Percentiles rank a stretch among this genome's conserved stretches.
These are phyloP conservation scores for Sparus aurata DNA, from an alignment of 2,797 vertebrate genomes.

Conservation along the genomic window DNA sequence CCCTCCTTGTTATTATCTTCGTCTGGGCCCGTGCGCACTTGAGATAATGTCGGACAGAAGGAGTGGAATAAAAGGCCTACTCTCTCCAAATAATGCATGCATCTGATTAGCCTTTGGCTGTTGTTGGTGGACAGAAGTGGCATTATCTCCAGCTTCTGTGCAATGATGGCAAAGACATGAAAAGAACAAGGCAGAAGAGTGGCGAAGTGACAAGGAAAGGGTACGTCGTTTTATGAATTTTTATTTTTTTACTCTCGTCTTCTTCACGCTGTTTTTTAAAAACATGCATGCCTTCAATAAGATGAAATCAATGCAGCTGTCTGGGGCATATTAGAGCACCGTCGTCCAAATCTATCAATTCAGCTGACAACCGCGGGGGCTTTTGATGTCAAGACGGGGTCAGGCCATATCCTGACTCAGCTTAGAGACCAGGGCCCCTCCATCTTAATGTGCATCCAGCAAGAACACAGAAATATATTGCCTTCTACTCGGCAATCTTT, in stretches of 20 bases:
- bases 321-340: slow-evolving; percentile 8
- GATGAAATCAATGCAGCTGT: slow-evolving; percentile 36
- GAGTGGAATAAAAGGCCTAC: slow-evolving; percentile 37
- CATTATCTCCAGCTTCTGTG: slow-evolving; percentile 54
- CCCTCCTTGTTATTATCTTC: slow-evolving; percentile 61
- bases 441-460: slow-evolving; percentile 19
- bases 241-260: not conserved
- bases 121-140: slow-evolving; percentile 42
- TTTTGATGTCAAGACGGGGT: slow-evolving; percentile 40
- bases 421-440: slow-evolving; percentile 8
- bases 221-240: slow-evolving; percentile 11
- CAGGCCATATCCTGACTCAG: slow-evolving; percentile 34
- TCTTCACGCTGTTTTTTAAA: slow-evolving; percentile 20
- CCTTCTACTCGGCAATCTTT: not conserved
- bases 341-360: slow-evolving; percentile 33
- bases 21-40: slow-evolving; percentile 39
- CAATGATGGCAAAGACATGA: slow-evolving; percentile 55
- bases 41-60: slow-evolving; percentile 58
- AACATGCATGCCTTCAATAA: slow-evolving; percentile 9
- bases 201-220: not conserved
- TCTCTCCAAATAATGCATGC: slow-evolving; percentile 51
- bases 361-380: slow-evolving; percentile 26
- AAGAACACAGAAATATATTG: slow-evolving; percentile 23
- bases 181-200: not conserved
- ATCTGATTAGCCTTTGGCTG: slow-evolving; percentile 68